Evolutionary conservation across 2,113 vertebrate species (phyloP).

Genomic region (Todiramphus saurophagus): DNA sequence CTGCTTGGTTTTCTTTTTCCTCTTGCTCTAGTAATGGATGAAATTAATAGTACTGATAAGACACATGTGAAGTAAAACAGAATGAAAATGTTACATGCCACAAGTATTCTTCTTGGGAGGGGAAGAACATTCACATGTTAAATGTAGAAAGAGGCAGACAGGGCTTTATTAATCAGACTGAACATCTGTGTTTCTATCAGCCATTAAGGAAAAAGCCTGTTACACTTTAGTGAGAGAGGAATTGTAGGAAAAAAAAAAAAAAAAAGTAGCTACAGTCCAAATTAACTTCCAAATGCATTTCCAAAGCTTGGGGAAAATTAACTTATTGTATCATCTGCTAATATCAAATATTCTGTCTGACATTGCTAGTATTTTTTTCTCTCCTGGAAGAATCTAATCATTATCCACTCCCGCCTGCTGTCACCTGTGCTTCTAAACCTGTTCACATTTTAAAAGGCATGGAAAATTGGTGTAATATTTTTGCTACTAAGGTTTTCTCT

Average conservation of each 20-base stretch:
- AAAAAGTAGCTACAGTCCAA: background rate
- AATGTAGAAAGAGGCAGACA: background rate
- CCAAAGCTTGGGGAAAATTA: background rate
- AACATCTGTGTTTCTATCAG: background rate
- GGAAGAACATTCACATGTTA: background rate
- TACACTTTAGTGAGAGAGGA: background rate
- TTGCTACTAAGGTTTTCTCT: background rate
- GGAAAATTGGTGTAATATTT: background rate
- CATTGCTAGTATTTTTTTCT: background rate
- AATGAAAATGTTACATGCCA: background rate
- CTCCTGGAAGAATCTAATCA: background rate
- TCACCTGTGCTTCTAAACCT: background rate
- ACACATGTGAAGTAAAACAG: background rate
- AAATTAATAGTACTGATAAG: background rate
- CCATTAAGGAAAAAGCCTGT: background rate
- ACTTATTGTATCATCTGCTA: background rate
- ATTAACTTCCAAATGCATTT: slow-evolving; percentile 3
- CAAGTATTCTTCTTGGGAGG: background rate
- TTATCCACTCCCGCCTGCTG: background rate
- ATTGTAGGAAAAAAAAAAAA: background rate
- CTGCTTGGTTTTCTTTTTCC: background rate
- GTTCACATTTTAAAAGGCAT: background rate
- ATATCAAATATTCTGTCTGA: background rate
- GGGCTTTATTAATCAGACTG: background rate
- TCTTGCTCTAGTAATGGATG: background rate